Evolutionary conservation across 2,888 invertebrate species (phyloP).

Genomic region (Horisme vitalbata): DNA sequence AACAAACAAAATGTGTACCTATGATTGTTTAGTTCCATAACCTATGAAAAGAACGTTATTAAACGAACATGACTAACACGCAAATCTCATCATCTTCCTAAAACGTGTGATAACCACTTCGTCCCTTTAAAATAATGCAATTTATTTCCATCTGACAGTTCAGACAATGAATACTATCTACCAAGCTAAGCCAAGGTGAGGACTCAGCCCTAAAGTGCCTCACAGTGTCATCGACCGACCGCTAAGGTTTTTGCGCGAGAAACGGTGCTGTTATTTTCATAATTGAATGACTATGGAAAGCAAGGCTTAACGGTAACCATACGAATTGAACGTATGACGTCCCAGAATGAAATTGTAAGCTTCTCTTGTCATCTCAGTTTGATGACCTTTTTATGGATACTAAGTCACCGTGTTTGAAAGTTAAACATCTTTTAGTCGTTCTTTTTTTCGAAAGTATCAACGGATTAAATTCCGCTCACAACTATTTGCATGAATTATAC

Average conservation of each 20-base stretch:
- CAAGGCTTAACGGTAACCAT: constrained; percentile 56
- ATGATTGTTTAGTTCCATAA: neutral
- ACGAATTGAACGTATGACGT: constrained; percentile 49
- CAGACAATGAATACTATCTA: too few relatives aligned
- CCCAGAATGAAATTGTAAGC: constrained; percentile 32
- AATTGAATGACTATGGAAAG: constrained; percentile 77
- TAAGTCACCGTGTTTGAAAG: constrained; percentile 14
- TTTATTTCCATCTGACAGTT: too few relatives aligned
- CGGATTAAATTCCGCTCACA: constrained; percentile 11
- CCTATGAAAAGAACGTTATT: too few relatives aligned
- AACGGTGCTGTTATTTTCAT: constrained; percentile 76
- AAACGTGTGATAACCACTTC: too few relatives aligned
- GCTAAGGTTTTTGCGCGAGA: constrained; percentile 76
- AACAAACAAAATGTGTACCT: neutral
- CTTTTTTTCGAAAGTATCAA: constrained; percentile 6
- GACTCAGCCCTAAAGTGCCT: constrained; percentile 78
- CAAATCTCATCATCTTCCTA: too few relatives aligned
- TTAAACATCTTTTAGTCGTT: constrained; percentile 1
- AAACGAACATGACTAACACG: too few relatives aligned
- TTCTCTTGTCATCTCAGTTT: constrained; percentile 24
- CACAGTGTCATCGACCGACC: constrained; percentile 75
- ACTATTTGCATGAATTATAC: constrained; percentile 21
- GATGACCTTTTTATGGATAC: constrained; percentile 16
- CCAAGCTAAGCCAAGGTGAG: constrained; percentile 65
- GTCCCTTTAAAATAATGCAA: too few relatives aligned